Evolutionary conservation across 1,140 invertebrate genomes (phyloP), one percentile per base, ranked within the genome.

Genomic region (Mizuhopecten yessoensis): DNA sequence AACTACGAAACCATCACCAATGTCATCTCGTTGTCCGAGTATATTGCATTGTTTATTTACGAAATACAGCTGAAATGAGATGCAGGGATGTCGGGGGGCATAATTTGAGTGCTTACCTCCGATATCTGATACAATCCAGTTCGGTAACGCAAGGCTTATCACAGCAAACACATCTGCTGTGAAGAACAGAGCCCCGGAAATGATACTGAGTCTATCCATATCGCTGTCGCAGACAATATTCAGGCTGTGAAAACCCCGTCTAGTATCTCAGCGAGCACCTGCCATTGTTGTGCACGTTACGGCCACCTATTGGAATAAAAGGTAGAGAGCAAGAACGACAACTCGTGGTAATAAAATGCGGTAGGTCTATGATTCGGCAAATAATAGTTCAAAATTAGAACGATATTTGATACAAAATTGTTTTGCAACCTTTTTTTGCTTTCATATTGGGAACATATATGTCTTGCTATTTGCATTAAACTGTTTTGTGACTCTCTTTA

Each of bases 91-190:
- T 89, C 36, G 10, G 17, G 87, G 36, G 5, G 36, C 33, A 34
- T n/a, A 87, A 20, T 87, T 34, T n/a, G 17, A 20, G 10, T 5
- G 90, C 93, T 96, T 97, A 98, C 98, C 98, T 96, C 98, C 98
- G 94, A 99, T 98, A 96, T 99, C 98, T 9, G 98, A 99, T 45
- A 99, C 98, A 94, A 99, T 99, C 99, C 99, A 99, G 96, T 99
- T 98, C 57, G 99, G 98, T 97, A 99, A 98, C 10, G 98, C 98
- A 92, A 99, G 97, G 96, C 98, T 99, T 0, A 99, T 97, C 92
- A 99, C 98, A 34, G 99, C 99, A 97, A 99, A 99, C 86, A 99
- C 97, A 97, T 99, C 98, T 49, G 99, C 99, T 39, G 98, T 98
- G 96, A 99, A 97, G 96, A 99, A 99, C 75, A 99, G 96, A 33